Evolutionary conservation across 2,888 invertebrate species (phyloP), one percentile per base, ranked within the genome.

Genomic region (Metopia argyrocephala): DNA sequence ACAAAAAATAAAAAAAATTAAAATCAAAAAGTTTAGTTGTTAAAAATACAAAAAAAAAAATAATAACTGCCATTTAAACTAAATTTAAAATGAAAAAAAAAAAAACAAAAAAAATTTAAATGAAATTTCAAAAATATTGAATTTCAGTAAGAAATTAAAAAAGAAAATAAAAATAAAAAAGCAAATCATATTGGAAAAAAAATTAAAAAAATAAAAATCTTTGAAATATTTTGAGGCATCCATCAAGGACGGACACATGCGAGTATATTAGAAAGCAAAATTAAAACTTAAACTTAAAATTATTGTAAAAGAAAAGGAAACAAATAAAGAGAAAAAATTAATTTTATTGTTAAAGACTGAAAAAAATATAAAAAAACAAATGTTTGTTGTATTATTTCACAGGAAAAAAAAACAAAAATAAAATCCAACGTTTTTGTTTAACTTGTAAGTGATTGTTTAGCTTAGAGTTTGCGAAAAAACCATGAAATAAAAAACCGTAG

Each of bases 281-380:
- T 69, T 23, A 38, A 38, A 65, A 56, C 25, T 57, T 46, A 61
- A 74, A 54, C 73, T 31, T 71, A 56, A 84, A 15, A 38, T 38
- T 38, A 38, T 38, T 12, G 9, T 38, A 38, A 38, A 38, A 38
- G 15, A 84, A 78, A 80, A 84, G 78, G 52, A 74, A 78, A 65
- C 75, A 78, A 79, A 71, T 54, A 62, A 56, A 88, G 87, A 85
- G 87, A 85, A 56, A 62, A 86, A 85, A 83, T n/a, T n/a, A 86
- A 85, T 86, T 88, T 84, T 86, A 88, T 88, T 88, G 89, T 88
- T 88, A 87, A 89, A 89, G 89, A 89, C 88, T 88, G 88, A 88
- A 88, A 80, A 83, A 70, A 76, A 76, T 38, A 48, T 69, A 64
- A 61, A 79, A 61, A 66, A 71, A 65, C 28, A 56, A 57, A 5